These are phyloP conservation scores for Lethenteron camtschaticum DNA, from an alignment of 2,113 vertebrate species.

Conservation along the genomic window DNA sequence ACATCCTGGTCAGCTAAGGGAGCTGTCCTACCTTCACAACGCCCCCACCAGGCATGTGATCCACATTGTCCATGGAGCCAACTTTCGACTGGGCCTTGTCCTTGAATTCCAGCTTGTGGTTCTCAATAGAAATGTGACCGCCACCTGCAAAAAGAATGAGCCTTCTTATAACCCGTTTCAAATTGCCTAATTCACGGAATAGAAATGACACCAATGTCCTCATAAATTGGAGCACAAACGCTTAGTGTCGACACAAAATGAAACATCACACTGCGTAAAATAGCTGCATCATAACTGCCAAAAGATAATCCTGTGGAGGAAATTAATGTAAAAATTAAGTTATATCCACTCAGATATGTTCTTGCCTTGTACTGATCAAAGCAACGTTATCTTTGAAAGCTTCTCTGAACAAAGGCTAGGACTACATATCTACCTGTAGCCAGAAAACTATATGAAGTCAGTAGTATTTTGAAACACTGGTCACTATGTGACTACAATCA, in stretches of 20 bases:
- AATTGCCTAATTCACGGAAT: neutral
- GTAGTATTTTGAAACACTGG: no score
- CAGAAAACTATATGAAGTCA: no score
- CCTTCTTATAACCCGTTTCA: neutral
- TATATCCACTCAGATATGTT: no score
- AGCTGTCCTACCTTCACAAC: constrained; percentile 40
- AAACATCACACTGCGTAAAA: neutral
- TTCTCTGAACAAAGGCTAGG: no score
- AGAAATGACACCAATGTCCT: neutral
- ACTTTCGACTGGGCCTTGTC: constrained; percentile 77
- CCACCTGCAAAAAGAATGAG: constrained; percentile 34
- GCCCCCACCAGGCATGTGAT: constrained; percentile 71
- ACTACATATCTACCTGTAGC: no score
- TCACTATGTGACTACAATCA: no score
- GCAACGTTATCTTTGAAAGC: no score
- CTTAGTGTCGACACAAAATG: neutral
- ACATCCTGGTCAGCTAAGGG: neutral
- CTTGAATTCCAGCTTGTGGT: constrained; percentile 84
- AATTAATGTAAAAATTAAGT: no score
- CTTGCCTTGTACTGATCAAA: no score
- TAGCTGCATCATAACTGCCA: neutral
- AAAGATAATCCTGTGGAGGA: neutral
- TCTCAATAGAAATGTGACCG: constrained; percentile 75
- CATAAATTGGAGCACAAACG: constrained; percentile 1
- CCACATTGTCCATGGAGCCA: constrained; percentile 73